Base-by-base conservation (phyloP, 2,113 vertebrate genomes). In the Nothocercus nigrocapillus region DNA sequence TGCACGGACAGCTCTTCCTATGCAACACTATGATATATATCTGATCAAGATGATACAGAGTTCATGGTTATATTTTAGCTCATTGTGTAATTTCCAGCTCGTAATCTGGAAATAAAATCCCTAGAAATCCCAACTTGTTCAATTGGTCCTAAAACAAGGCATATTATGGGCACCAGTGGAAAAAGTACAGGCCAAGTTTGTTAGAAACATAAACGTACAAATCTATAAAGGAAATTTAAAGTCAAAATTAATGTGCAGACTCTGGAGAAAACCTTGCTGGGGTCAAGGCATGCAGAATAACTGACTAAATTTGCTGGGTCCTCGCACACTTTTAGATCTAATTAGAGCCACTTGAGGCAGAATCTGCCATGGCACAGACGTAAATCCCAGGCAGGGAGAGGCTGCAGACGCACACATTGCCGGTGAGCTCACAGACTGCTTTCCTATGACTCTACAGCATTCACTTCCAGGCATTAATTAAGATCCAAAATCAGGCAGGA, bases 31-130 rank as follows among this genome's bases (percentile, higher is more conserved):
- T 45, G 92, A 95, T 75, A 68, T 8, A 86, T 72, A 87, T 90
- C 77, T 96, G 96, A 97, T 97, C 40, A 36, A 12, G 38, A 44
- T 36, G 95, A 97, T 96, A 96, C 69, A 54, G 67, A 28, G 7
- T n/a, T 58, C 45, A 3, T 13, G 59, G 49, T 17, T 32, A 16
- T 54, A 15, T 53, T 87, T 89, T 34, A 89, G 69, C 34, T 94
- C 73, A 64, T 59, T 82, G 76, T 91, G 44, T 62, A 42, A 93
- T 34, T 93, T 81, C 77, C 94, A 96, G 83, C 30, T 66, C 24
- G 8, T 2, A 4, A 51, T n/a, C 51, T 93, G 92, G 80, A 92
- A 93, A 79, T 58, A 24, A 79, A 92, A 44, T 25, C 38, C 28
- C 62, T 20, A 75, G 63, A 80, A 66, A 73, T 53, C 83, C 44